Evolutionary conservation across 2,888 invertebrate genomes (phyloP).

Genomic region (Encarsia formosa): DNA sequence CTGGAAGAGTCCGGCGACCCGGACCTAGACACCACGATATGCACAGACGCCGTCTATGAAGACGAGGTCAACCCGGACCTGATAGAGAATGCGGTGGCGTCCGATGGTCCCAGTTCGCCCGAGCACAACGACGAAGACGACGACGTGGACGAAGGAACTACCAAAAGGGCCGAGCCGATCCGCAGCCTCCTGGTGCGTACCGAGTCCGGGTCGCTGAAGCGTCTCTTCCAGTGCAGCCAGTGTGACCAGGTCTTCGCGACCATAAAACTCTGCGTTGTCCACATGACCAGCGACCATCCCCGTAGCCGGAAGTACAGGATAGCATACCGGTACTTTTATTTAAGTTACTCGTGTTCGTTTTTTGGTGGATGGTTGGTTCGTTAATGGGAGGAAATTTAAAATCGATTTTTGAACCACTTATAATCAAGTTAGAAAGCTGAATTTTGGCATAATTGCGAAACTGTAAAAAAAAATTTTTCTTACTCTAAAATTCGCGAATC

Average conservation of each 20-base stretch:
- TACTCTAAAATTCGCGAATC: too few relatives aligned
- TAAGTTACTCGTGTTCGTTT: too few relatives aligned
- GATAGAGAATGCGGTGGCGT: neutral
- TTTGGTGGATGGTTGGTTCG: too few relatives aligned
- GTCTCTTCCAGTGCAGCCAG: constrained; percentile 18
- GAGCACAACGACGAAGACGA: neutral
- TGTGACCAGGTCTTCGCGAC: constrained; percentile 20
- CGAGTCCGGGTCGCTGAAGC: constrained; percentile 13
- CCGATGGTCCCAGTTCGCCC: neutral
- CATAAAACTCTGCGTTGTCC: constrained; percentile 14
- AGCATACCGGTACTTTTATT: too few relatives aligned
- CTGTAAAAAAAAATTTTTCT: too few relatives aligned
- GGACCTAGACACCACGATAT: neutral
- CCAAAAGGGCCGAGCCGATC: constrained; percentile 18
- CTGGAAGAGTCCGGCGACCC: neutral
- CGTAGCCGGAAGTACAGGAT: constrained; percentile 18
- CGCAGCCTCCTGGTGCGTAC: constrained; percentile 20
- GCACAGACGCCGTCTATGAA: neutral
- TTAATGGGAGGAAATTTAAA: too few relatives aligned
- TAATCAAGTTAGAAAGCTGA: too few relatives aligned
- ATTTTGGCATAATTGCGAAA: too few relatives aligned
- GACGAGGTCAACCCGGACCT: neutral
- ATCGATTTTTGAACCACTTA: too few relatives aligned
- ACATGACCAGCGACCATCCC: constrained; percentile 15
- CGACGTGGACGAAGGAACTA: neutral